Percentiles rank a stretch among this genome's conserved stretches.
Evolutionary conservation across 2,888 invertebrate genomes (phyloP).

Genomic region (Rotaria magnacalcarata): DNA sequence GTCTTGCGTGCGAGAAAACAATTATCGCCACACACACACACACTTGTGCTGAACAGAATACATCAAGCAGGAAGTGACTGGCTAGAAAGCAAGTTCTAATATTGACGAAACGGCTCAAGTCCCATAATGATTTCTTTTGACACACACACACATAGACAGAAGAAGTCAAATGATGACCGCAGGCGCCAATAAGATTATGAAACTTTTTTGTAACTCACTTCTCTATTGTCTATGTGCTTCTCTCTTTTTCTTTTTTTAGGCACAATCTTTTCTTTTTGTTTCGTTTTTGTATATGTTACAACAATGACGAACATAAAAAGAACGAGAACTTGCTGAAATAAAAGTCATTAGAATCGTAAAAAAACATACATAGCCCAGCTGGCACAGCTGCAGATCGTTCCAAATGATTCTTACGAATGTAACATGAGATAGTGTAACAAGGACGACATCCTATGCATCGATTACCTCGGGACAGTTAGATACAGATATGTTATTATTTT

Average conservation of each 20-base stretch:
- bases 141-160: not conserved
- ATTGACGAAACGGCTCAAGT: slow-evolving; percentile 13
- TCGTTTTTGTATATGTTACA: not conserved
- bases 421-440: slow-evolving; percentile 1
- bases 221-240: not conserved
- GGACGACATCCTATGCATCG: not conserved
- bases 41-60: slow-evolving; percentile 7
- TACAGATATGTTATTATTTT: slow-evolving; percentile 4
- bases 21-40: slow-evolving; percentile 22
- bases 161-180: slow-evolving; percentile 26
- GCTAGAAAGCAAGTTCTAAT: slow-evolving; percentile 29
- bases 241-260: not conserved
- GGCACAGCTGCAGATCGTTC: slow-evolving; percentile 26
- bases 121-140: slow-evolving; percentile 24
- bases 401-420: not conserved
- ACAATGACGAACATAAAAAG: not conserved
- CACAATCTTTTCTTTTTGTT: not conserved
- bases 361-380: not conserved
- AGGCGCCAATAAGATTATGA: slow-evolving; percentile 1
- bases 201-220: not conserved
- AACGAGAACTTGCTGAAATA: not conserved
- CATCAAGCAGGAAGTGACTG: slow-evolving; percentile 11
- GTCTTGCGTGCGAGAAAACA: slow-evolving; percentile 2
- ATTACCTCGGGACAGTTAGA: slow-evolving; percentile 24
- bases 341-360: not conserved